Evolutionary conservation across 2,888 invertebrate genomes (phyloP).

Genomic region (Polymixis lichenea): DNA sequence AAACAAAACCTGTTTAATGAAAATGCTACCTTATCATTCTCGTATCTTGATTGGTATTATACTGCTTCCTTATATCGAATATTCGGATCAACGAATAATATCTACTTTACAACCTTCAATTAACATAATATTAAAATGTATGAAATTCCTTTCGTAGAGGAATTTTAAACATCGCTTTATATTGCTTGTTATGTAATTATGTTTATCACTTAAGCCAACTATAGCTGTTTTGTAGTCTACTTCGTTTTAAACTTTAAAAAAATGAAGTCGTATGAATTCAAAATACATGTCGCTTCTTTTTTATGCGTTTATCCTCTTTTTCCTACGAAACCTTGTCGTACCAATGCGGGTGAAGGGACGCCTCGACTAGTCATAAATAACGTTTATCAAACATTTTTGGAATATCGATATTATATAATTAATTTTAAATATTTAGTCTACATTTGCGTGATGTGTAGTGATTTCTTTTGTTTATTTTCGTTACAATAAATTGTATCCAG

Average conservation of each 20-base stretch:
- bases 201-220: background rate
- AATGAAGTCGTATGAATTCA: background rate
- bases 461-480: background rate
- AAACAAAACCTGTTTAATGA: slow-evolving; percentile 58
- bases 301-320: too few relatives aligned
- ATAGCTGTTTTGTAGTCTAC: background rate
- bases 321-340: too few relatives aligned
- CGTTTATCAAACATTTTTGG: too few relatives aligned
- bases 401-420: too few relatives aligned
- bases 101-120: slow-evolving; percentile 47
- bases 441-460: too few relatives aligned
- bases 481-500: background rate
- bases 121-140: slow-evolving; percentile 58
- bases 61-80: slow-evolving; percentile 57
- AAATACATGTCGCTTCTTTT: background rate
- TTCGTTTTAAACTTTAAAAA: background rate
- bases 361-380: too few relatives aligned
- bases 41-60: slow-evolving; percentile 56
- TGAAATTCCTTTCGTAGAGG: slow-evolving; percentile 33
- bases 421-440: too few relatives aligned
- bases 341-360: too few relatives aligned
- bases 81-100: slow-evolving; percentile 53
- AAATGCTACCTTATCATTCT: slow-evolving; percentile 54
- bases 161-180: slow-evolving; percentile 25
- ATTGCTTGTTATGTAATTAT: slow-evolving; percentile 19